phyloP scores from a whole-genome alignment of 2,888 invertebrate species.

The Rhagonycha fulva region DNA sequence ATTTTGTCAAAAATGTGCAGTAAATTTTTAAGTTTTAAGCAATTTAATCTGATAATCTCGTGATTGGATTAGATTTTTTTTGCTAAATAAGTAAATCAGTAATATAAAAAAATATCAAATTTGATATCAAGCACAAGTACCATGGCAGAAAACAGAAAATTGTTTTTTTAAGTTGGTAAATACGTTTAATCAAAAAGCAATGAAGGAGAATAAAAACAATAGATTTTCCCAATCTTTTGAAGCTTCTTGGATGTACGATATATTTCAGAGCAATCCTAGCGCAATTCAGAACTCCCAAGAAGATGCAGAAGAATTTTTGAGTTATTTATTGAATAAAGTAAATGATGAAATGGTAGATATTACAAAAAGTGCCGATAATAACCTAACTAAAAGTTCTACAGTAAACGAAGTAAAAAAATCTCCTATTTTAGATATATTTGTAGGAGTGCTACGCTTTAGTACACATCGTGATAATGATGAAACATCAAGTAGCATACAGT shows the following conservation, averaged over 20 bases:
- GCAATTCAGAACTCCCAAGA: not conserved
- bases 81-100: no score
- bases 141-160: no score
- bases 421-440: not conserved
- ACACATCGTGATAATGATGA: not conserved
- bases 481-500: not conserved
- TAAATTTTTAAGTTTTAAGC: no score
- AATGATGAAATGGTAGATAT: not conserved
- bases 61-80: no score
- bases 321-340: not conserved
- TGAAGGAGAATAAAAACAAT: rapidly evolving
- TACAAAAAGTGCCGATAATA: not conserved
- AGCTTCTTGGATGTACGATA: not conserved
- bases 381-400: not conserved
- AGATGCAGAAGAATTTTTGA: not conserved
- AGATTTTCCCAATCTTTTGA: not conserved
- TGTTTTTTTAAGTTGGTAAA: no score
- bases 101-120: no score
- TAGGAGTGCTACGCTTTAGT: not conserved
- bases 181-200: not conserved
- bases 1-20: no score
- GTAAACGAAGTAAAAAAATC: not conserved
- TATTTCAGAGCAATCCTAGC: not conserved
- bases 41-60: no score
- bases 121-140: no score